A percentile compares a stretch with the other conserved stretches of the same genome.
phyloP scores from a whole-genome alignment of 1,140 invertebrate species.

The Adoxophyes honmai region DNA sequence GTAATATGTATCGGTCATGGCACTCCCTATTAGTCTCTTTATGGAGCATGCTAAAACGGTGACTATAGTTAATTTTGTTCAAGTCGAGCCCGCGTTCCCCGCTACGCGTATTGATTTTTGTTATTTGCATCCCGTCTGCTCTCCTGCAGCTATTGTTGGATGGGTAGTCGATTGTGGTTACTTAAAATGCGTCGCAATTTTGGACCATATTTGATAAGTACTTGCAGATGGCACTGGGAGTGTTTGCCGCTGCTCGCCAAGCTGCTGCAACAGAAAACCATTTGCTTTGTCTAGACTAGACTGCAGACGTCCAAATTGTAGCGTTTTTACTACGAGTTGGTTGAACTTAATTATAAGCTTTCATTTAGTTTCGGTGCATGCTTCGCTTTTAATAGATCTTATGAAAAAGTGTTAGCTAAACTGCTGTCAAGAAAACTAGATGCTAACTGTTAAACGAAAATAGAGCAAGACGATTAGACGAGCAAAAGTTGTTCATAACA shows the following conservation, averaged over 20 bases:
- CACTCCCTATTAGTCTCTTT: too few species aligned
- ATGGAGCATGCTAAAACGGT: slow-evolving; percentile 43
- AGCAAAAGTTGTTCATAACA: too few species aligned
- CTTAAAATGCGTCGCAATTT: slow-evolving; percentile 38
- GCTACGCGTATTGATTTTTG: slow-evolving; percentile 70
- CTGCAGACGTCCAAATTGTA: neutral
- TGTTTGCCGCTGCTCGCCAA: neutral
- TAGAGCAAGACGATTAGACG: too few species aligned
- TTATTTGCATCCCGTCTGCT: slow-evolving; percentile 74
- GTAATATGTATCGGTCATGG: neutral
- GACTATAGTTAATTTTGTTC: slow-evolving; percentile 60
- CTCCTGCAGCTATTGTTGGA: slow-evolving; percentile 65
- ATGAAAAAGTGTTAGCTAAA: too few species aligned
- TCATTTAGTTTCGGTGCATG: too few species aligned
- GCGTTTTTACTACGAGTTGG: neutral
- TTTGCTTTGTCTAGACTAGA: slow-evolving; percentile 13
- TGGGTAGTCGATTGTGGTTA: slow-evolving; percentile 52
- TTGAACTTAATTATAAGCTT: too few species aligned
- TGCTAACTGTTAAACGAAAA: too few species aligned
- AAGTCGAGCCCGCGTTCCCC: slow-evolving; percentile 57
- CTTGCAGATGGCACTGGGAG: neutral
- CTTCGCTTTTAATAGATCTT: too few species aligned
- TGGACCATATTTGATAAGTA: slow-evolving; percentile 16
- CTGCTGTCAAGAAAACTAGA: too few species aligned
- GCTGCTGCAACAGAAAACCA: slow-evolving; percentile 4